Conservation (phyloP, 1,140 invertebrate genomes). For the Lepidurus apus region DNA sequence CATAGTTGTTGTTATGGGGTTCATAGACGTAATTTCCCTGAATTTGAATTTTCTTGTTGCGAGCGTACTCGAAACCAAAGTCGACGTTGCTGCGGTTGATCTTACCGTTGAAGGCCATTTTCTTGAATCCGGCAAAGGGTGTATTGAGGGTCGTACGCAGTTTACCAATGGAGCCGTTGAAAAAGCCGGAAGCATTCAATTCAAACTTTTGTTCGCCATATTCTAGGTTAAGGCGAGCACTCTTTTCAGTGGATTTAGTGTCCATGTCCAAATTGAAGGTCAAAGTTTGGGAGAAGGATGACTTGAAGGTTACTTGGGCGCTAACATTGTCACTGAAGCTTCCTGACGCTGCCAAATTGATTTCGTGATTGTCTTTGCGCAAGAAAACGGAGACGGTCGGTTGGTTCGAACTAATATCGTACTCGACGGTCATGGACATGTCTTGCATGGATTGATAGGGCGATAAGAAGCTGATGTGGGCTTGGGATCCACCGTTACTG, state of each 20-base stretch:
- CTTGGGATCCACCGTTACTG: neutral
- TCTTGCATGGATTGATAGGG: slow-evolving; percentile 20
- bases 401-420: slow-evolving; percentile 23
- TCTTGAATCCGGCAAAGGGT: slow-evolving; percentile 30
- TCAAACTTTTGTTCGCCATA: slow-evolving; percentile 33
- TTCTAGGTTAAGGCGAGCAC: neutral
- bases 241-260: neutral
- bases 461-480: slow-evolving; percentile 23
- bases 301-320: slow-evolving; percentile 4
- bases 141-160: slow-evolving; percentile 18
- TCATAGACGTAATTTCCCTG: slow-evolving; percentile 28
- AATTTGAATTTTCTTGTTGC: slow-evolving; percentile 30
- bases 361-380: slow-evolving; percentile 17
- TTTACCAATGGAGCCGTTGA: slow-evolving; percentile 6
- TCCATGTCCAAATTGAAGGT: slow-evolving; percentile 16
- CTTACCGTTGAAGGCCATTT: slow-evolving; percentile 23
- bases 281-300: slow-evolving; percentile 17
- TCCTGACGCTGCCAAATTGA: neutral
- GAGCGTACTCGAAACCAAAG: slow-evolving; percentile 30
- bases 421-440: slow-evolving; percentile 27
- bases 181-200: neutral
- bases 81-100: slow-evolving; percentile 27
- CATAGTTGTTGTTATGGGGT: slow-evolving; percentile 8
- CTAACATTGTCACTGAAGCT: neutral
- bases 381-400: neutral